Conservation (phyloP, 1,140 invertebrate species). For the Bacillus rossius region DNA sequence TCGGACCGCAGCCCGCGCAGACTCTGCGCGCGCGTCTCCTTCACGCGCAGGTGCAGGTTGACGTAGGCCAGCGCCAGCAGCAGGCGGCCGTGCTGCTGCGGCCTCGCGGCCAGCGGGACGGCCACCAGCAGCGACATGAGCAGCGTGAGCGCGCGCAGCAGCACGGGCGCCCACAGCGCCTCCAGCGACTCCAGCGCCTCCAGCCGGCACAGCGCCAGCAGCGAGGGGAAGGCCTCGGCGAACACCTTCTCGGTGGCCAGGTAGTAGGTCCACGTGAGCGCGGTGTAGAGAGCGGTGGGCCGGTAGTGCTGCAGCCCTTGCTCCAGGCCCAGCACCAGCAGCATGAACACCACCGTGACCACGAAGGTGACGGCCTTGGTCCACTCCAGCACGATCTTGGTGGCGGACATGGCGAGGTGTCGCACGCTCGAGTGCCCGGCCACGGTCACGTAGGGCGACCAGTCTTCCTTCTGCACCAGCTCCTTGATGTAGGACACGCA, state of each 20-base stretch:
- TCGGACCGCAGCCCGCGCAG: slow-evolving; percentile 50
- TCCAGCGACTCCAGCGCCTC: slow-evolving; percentile 61
- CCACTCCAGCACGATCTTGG: slow-evolving; percentile 75
- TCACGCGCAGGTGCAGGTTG: slow-evolving; percentile 59
- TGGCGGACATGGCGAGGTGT: slow-evolving; percentile 74
- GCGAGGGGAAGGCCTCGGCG: slow-evolving; percentile 52
- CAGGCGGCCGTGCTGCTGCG: slow-evolving; percentile 46
- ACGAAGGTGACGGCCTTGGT: slow-evolving; percentile 75
- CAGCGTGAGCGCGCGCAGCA: slow-evolving; percentile 52
- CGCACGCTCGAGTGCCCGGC: slow-evolving; percentile 64
- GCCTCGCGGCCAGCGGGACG: slow-evolving; percentile 46
- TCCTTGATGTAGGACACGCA: slow-evolving; percentile 68
- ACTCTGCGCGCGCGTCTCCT: slow-evolving; percentile 53
- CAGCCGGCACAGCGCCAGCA: slow-evolving; percentile 50
- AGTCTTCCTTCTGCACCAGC: slow-evolving; percentile 65
- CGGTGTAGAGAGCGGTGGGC: slow-evolving; percentile 56
- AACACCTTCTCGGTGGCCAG: slow-evolving; percentile 67
- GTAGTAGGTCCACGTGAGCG: slow-evolving; percentile 63
- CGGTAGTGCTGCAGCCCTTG: slow-evolving; percentile 68
- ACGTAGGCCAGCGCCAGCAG: slow-evolving; percentile 55
- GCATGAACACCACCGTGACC: slow-evolving; percentile 70
- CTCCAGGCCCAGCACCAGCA: slow-evolving; percentile 66
- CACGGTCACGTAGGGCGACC: slow-evolving; percentile 66
- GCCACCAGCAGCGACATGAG: slow-evolving; percentile 46
- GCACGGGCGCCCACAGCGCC: slow-evolving; percentile 56